Evolutionary conservation across 2,113 vertebrate genomes (phyloP).

Genomic region (Speoplatyrhinus poulsoni): DNA sequence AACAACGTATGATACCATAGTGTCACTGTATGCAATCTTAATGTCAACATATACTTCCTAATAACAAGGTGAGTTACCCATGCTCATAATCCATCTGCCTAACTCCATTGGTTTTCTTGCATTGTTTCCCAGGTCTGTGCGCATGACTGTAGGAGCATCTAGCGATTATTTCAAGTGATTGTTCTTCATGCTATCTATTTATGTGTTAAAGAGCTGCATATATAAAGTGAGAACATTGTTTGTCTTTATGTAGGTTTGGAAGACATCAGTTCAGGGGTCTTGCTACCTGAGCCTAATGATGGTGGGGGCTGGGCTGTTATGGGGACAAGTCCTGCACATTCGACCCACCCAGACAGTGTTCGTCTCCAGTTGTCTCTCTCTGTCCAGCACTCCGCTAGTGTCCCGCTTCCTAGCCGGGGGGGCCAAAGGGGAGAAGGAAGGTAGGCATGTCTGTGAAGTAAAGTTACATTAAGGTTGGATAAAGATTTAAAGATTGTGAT

Average conservation of each 20-base stretch:
- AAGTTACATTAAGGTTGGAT: too few species aligned
- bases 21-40: not conserved
- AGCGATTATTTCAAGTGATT: too few species aligned
- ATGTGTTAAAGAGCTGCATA: too few species aligned
- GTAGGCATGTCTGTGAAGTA: conserved; percentile 56
- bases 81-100: too few species aligned
- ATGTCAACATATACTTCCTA: too few species aligned
- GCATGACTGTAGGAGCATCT: not conserved
- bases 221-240: not conserved
- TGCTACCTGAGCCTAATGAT: conserved; percentile 90
- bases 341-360: conserved; percentile 91
- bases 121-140: not conserved
- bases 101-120: too few species aligned
- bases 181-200: too few species aligned
- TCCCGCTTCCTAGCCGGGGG: conserved; percentile 90
- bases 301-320: conserved; percentile 87
- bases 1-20: conserved; percentile 79
- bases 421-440: conserved; percentile 88
- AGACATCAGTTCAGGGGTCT: conserved; percentile 90
- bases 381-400: conserved; percentile 95
- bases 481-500: too few species aligned
- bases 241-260: conserved; percentile 87
- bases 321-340: conserved; percentile 90
- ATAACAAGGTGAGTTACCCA: too few species aligned
- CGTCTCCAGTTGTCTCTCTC: conserved; percentile 91